Evolutionary conservation across 2,888 invertebrate genomes (phyloP).

Genomic region (Sphaeridia pumilis): DNA sequence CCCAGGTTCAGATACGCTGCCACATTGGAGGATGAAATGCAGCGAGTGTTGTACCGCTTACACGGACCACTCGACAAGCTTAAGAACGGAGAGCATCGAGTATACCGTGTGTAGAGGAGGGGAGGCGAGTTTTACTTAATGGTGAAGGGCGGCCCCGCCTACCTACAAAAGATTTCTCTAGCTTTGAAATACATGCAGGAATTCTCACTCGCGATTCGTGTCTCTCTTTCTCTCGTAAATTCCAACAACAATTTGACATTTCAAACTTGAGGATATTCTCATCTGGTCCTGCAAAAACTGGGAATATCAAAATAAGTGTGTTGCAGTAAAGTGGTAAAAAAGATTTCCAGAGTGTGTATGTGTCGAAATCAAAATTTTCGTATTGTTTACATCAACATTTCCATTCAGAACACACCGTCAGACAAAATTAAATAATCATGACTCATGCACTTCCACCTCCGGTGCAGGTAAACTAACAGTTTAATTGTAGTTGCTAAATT

Average conservation of each 20-base stretch:
- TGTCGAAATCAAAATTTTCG: slow-evolving; percentile 1
- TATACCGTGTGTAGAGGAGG: too few species aligned
- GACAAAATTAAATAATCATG: slow-evolving; percentile 2
- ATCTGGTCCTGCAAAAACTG: too few species aligned
- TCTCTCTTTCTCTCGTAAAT: too few species aligned
- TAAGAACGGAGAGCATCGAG: not conserved
- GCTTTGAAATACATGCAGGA: slow-evolving; percentile 1
- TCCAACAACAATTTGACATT: slow-evolving; percentile 14
- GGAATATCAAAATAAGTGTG: not conserved
- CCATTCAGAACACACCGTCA: not conserved
- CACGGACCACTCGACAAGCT: too few species aligned
- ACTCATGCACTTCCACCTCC: slow-evolving; percentile 10
- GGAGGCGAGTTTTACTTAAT: slow-evolving; percentile 12
- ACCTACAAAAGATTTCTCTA: slow-evolving; percentile 12
- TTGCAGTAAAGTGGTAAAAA: not conserved
- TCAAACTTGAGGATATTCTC: too few species aligned
- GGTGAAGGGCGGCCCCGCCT: slow-evolving; percentile 13
- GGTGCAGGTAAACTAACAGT: slow-evolving; percentile 5
- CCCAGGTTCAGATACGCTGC: too few species aligned
- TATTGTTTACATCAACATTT: not conserved
- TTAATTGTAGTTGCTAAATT: too few species aligned
- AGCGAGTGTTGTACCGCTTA: too few species aligned
- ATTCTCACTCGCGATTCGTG: too few species aligned
- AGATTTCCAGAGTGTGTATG: slow-evolving; percentile 3
- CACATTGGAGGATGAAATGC: too few species aligned